Percentiles rank a stretch among this genome's conserved stretches.
phyloP scores from a whole-genome alignment of 1,140 invertebrate genomes.

The Leptinotarsa defecta region DNA sequence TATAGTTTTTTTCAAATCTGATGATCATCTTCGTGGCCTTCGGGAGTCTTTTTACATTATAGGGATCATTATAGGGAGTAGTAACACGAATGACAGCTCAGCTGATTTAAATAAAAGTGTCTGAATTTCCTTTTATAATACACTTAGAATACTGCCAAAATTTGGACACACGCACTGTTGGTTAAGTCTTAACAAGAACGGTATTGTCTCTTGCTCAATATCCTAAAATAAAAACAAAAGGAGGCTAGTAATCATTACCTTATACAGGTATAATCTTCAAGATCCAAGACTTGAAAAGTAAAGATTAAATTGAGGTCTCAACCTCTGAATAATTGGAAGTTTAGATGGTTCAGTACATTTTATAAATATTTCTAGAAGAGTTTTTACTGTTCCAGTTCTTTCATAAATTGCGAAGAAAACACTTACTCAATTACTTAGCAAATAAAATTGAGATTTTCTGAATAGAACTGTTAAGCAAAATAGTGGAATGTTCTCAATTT shows the following conservation, averaged over 20 bases:
- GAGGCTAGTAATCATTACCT: background rate
- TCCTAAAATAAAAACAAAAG: constrained; percentile 4
- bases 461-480: too few species aligned
- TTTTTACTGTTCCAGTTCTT: too few species aligned
- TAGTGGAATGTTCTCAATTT: background rate
- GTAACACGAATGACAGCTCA: background rate
- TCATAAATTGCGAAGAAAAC: too few species aligned
- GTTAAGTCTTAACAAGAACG: constrained; percentile 8
- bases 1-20: background rate
- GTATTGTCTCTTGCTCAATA: constrained; percentile 5
- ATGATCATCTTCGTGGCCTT: background rate
- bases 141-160: background rate
- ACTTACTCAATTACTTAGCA: too few species aligned
- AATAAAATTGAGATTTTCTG: too few species aligned
- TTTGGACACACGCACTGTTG: constrained; percentile 2
- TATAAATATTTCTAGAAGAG: too few species aligned
- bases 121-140: constrained; percentile 2
- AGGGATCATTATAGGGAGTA: background rate
- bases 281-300: too few species aligned
- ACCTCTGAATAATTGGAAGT: too few species aligned
- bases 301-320: too few species aligned
- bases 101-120: background rate
- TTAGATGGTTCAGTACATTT: too few species aligned
- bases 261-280: too few species aligned
- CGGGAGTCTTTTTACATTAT: background rate